Base-by-base conservation (phyloP, 2,888 invertebrate genomes). In the Bunonema sp. region DNA sequence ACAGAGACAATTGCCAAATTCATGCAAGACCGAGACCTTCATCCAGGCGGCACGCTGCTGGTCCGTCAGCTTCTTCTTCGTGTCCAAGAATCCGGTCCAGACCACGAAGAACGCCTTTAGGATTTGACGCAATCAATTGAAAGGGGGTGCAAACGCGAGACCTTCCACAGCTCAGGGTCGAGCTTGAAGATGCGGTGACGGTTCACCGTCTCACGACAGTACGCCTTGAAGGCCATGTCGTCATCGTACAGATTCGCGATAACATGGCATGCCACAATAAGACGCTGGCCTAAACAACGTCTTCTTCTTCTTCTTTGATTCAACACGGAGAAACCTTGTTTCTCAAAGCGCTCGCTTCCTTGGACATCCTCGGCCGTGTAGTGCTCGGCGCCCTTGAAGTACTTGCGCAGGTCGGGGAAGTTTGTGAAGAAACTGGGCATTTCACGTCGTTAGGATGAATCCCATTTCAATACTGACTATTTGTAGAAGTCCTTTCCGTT, bases 181-280 rank as follows among this genome's bases (percentile, higher is more conserved):
- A 64, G 59, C 42, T 65, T 65, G 57, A 48, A 65, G 28, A 49
- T 49, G 7, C 59, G 49, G 34, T 65, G 65, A 20, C 62, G 54
- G 42, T 54, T 56, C 43, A 65, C 46, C 18, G 54, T 54, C 39
- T 63, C 63, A 18, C 59, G 55, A 10, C 56, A 55, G 43, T 58
- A 62, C 7, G 55, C 59, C 26, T 44, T 41, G 51, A 61, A 59
- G 4, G 54, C 50, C 34, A 47, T 47, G 29, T 48, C 49, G 33
- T 61, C 51, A 24, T 52, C 53, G 42, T 41, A 56, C 35, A 51
- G 47, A 40, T 58, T 46, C 34, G 51, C 56, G 33, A 61, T 42
- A 23, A 59, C 42, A 41, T 62, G 59, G 29, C 49, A 37, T 10
- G 62, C 59, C 15, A 64, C 44, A 2, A 66, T 54, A 20, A 65